Evolutionary conservation across 1,140 invertebrate species (phyloP), one percentile per base, ranked within the genome.

Genomic region (Drosophila nikananu): DNA sequence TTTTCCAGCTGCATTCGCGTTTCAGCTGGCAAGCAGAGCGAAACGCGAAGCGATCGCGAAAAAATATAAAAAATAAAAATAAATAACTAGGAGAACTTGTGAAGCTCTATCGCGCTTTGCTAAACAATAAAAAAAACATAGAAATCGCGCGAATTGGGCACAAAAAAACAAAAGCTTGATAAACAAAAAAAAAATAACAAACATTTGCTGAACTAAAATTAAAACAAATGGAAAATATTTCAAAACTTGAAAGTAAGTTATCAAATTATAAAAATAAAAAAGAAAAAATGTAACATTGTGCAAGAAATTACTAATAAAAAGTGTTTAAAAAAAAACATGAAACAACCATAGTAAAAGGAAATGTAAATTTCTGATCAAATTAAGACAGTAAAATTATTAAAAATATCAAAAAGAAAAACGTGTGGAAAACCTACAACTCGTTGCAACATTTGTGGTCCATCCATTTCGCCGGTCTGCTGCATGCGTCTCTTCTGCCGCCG

Each of bases 1-100:
- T 48, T 23, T 37, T 27, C 9, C 75, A 73, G 64, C 57, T 90
- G 86, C 86, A 89, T 72, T 89, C 86, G 81, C 80, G 74, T 90
- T 81, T 75, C 70, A 77, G 93, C 93, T 73, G 30, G 32, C 58
- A 60, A 74, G 48, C 42, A 27, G 48, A 70, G 55, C 44, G 37
- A 48, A 67, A 65, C 59, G 63, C 41, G 60, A 46, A 75, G 63
- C 32, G 76, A 72, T 57, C 51, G 48, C 35, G 23, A n/a, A 35
- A 59, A n/a, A 61, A 42, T 10, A 37, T 30, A 44, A 48, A 5
- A 19, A 37, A 35, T 58, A 54, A 58, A 48, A n/a, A n/a, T 23
- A 76, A 32, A 35, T 19, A 15, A 21, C 7, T 2, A 23, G 46
- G 15, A 65, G 32, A 32, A 37, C 21, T 49, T 49, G 68, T 73